phyloP scores from a whole-genome alignment of 1,140 invertebrate species.

The Oryctes rhinoceros region DNA sequence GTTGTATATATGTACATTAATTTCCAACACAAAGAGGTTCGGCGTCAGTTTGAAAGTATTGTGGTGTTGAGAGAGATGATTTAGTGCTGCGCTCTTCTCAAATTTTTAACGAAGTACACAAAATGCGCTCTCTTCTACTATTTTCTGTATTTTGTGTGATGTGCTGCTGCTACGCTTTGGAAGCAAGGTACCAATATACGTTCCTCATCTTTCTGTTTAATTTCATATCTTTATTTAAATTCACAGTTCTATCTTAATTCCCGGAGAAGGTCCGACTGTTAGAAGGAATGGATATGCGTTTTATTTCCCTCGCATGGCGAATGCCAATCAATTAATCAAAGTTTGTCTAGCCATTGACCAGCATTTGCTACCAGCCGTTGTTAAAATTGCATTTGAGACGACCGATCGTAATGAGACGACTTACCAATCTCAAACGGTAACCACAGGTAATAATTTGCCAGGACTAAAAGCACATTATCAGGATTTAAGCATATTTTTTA shows the following conservation, averaged over 20 bases:
- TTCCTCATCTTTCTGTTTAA: background rate
- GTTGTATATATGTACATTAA: too few relatives aligned
- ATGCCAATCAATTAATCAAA: background rate
- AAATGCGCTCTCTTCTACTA: background rate
- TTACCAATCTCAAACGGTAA: background rate
- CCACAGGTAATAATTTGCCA: too few relatives aligned
- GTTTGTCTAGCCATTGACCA: conserved; percentile 10
- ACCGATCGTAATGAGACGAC: background rate
- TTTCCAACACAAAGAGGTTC: too few relatives aligned
- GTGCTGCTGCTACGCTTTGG: background rate
- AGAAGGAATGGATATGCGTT: background rate
- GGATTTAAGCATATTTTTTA: too few relatives aligned
- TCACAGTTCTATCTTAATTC: background rate
- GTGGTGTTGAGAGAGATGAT: too few relatives aligned
- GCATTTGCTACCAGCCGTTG: background rate
- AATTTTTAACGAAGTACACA: background rate
- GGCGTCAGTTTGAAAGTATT: too few relatives aligned
- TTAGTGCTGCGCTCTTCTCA: too few relatives aligned
- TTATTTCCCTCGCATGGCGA: background rate
- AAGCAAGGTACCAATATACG: background rate
- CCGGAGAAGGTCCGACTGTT: background rate
- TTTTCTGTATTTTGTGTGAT: background rate
- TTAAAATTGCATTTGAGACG: background rate
- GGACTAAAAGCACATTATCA: too few relatives aligned
- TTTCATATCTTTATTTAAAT: too few relatives aligned